Base-by-base conservation (phyloP, 2,888 invertebrate genomes). In the Julus scandinavius region DNA sequence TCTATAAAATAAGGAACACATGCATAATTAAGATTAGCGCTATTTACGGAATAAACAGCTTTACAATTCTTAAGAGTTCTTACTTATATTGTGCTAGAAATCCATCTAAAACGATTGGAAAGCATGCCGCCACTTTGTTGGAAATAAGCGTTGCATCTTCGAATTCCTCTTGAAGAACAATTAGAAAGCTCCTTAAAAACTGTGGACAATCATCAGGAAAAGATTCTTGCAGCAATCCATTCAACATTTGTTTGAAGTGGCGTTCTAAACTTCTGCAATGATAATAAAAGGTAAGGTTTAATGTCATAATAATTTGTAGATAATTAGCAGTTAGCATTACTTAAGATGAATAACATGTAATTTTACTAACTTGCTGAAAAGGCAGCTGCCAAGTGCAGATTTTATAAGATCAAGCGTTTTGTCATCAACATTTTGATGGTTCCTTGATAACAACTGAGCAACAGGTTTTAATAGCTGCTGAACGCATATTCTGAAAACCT, bases 161-260 rank as follows among this genome's bases (percentile, higher is more conserved):
- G 20, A 63, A 20, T 20, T 63, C 63, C 17, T 63, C 63, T 20
- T 63, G 63, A 20, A 63, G 63, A 63, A 63, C 11, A 20, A 2
- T 20, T 63, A 63, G 11, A 7, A 63, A 63, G 63, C 17, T 20
- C 6, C 7, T 63, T 63, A 63, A 63, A 20, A 63, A 63, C 63
- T 63, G 63, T 6, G 63, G 63, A 20, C 63, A 63, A 17, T 63
- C 63, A 63, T 63, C 63, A 63, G 20, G 63, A 63, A 63, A 63
- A 11, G 63, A 20, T 63, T 63, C 63, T 9, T 7, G 17, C 63
- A 63, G 20, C 5, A 63, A 63, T 63, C n/a, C 63, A 20, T 63
- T 20, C 63, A 20, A 3, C 63, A 63, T 63, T 63, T 20, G 63
- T 17, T 20, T n/a, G 11, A 63, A 63, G 63, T 63, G 20, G 20